Percentiles rank a stretch among this genome's conserved stretches.
These are phyloP conservation scores for Bacillus rossius DNA, from an alignment of 1,140 invertebrate species.

Conservation along the genomic window DNA sequence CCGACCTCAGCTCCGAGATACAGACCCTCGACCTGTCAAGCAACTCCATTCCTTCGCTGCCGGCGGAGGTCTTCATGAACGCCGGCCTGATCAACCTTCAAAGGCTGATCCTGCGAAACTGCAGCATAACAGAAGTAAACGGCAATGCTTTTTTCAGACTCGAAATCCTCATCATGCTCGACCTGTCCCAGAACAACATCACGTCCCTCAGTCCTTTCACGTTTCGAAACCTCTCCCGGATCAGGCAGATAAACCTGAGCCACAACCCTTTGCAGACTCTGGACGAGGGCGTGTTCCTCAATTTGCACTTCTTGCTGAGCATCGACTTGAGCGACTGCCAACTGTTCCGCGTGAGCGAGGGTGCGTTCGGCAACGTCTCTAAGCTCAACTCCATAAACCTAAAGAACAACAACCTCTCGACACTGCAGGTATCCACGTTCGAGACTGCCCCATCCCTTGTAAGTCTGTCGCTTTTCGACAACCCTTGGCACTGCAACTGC, in stretches of 20 bases:
- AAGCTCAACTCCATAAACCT: slow-evolving; percentile 62
- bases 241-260: slow-evolving; percentile 64
- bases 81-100: slow-evolving; percentile 72
- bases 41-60: slow-evolving; percentile 61
- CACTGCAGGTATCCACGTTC: slow-evolving; percentile 51
- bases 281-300: slow-evolving; percentile 68
- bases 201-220: slow-evolving; percentile 60
- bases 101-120: slow-evolving; percentile 66
- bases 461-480: slow-evolving; percentile 68
- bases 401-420: slow-evolving; percentile 60
- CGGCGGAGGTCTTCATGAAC: slow-evolving; percentile 57
- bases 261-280: slow-evolving; percentile 65
- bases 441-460: slow-evolving; percentile 55
- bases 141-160: slow-evolving; percentile 67
- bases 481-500: slow-evolving; percentile 88
- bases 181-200: slow-evolving; percentile 73
- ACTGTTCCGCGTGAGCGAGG: slow-evolving; percentile 58
- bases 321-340: slow-evolving; percentile 70
- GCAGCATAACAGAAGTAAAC: slow-evolving; percentile 61
- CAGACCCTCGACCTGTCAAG: slow-evolving; percentile 60
- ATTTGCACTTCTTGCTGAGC: slow-evolving; percentile 64
- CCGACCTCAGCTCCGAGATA: slow-evolving; percentile 58
- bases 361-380: slow-evolving; percentile 62
- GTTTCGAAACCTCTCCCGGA: slow-evolving; percentile 59
- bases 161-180: slow-evolving; percentile 74